Evolutionary conservation across 2,113 vertebrate genomes (phyloP).

Genomic region (Recurvirostra avosetta): DNA sequence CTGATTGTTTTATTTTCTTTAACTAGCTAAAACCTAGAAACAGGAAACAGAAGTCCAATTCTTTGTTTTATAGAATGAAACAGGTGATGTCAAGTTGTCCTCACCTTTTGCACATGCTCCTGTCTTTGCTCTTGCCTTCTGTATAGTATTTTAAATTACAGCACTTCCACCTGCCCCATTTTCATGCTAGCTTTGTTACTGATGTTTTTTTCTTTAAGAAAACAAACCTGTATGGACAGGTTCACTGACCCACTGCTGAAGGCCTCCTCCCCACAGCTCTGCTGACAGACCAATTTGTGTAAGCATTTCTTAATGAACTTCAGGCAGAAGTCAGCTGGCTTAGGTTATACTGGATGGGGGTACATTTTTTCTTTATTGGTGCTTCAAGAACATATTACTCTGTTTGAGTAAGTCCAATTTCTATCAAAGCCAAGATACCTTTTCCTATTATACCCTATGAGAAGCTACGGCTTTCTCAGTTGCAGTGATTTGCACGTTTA

Average conservation of each 20-base stretch:
- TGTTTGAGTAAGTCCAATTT: neutral
- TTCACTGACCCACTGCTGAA: neutral
- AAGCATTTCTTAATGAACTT: neutral
- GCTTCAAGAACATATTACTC: neutral
- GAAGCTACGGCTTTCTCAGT: neutral
- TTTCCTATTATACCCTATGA: accelerated
- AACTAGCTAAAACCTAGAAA: neutral
- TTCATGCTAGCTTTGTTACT: neutral
- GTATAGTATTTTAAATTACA: neutral
- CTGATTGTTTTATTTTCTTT: neutral
- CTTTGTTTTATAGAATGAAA: neutral
- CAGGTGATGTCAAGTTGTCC: neutral
- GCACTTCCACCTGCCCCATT: neutral
- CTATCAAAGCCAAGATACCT: neutral
- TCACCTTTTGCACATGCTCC: neutral
- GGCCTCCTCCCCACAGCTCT: neutral
- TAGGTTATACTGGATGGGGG: neutral
- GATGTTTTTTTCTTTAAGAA: neutral
- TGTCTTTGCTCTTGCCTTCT: neutral
- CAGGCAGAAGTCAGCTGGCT: neutral
- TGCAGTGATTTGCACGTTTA: neutral
- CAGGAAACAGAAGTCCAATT: neutral
- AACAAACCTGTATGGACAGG: neutral
- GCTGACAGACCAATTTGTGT: neutral
- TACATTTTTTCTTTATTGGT: neutral